Evolutionary conservation across 2,888 invertebrate genomes (phyloP), one percentile per base, ranked within the genome.

Genomic region (Chalcosyrphus nemorum): DNA sequence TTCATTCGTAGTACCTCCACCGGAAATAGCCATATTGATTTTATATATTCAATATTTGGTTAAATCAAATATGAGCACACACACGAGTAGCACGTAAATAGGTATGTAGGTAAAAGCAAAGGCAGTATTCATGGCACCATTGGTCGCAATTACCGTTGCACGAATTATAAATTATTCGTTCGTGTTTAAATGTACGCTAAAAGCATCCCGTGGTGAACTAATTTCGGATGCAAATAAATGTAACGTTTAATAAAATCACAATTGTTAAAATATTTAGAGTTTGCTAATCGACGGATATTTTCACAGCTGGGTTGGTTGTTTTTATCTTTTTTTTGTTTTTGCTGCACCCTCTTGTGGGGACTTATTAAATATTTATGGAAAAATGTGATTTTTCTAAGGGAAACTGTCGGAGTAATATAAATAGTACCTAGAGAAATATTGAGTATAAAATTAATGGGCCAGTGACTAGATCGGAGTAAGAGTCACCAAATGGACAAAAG

Each of bases 191-290:
- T 59, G 45, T 15, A 19, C 21, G 17, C 66, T 82, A 82, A 78
- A 82, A 82, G 78, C 78, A 66, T 54, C 15, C 57, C 27, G 74
- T 13, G 71, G 81, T 71, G 59, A 81, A 74, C 72, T 78, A 82
- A 82, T 82, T 68, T 72, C 63, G 4, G 24, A 72, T 82, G 82
- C 82, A 78, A 82, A 82, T 74, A 78, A 66, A 78, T 66, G 59
- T 61, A 41, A 32, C 52, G 56, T 72, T 72, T 66, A 78, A 72
- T 74, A 68, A 78, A 78, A 82, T 47, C 54, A 52, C 32, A 66
- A 72, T 63, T 74, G 72, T 72, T 82, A 63, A 82, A 82, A 82
- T 77, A 82, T 77, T 82, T 77, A 77, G 70, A 76, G 35, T 57
- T 65, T 35, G 65, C 65, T 77, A 81, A 81, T 81, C 71, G 77